phyloP scores from a whole-genome alignment of 2,888 invertebrate species.

The Formica aserva region DNA sequence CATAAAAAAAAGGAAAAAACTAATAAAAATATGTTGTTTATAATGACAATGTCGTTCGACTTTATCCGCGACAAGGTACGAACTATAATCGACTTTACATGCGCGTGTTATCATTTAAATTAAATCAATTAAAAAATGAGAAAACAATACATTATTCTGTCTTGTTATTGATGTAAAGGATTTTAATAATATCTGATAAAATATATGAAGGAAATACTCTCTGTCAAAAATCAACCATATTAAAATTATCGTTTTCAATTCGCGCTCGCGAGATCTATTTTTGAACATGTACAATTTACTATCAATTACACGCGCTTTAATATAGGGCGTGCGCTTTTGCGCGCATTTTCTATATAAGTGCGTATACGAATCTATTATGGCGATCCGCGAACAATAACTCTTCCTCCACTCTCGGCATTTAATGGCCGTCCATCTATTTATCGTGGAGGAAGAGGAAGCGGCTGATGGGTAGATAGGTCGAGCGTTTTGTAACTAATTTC shows the following conservation, averaged over 20 bases:
- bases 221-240: not conserved
- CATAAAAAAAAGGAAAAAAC: not conserved
- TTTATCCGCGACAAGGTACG: not conserved
- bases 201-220: not conserved
- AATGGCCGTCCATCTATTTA: conserved; percentile 85
- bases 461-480: conserved; percentile 85
- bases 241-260: not conserved
- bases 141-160: not conserved
- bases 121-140: not conserved
- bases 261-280: not conserved
- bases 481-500: conserved; percentile 86
- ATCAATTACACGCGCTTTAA: not conserved
- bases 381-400: conserved; percentile 85
- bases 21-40: not conserved
- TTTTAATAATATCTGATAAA: not conserved
- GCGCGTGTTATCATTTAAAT: not conserved
- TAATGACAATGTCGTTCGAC: not conserved
- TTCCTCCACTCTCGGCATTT: conserved; percentile 84
- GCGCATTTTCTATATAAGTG: conserved; percentile 59
- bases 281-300: not conserved
- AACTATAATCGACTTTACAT: not conserved
- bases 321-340: conserved; percentile 30
- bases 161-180: not conserved
- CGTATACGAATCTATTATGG: conserved; percentile 81
- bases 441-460: conserved; percentile 85